These are phyloP conservation scores for Philopotamus ludificatus DNA, from an alignment of 1,140 invertebrate genomes.

Conservation along the genomic window DNA sequence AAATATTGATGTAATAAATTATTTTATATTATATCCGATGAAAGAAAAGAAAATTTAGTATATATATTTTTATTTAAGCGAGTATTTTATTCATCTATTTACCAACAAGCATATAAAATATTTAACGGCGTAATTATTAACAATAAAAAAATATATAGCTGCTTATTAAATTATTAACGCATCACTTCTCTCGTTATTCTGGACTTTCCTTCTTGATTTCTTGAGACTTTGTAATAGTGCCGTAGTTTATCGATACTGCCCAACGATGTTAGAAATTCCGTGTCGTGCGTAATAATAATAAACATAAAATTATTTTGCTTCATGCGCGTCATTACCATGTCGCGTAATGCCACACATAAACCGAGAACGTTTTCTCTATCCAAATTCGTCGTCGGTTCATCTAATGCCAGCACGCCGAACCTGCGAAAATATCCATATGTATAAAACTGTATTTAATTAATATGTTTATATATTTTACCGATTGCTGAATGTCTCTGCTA, in stretches of 20 bases:
- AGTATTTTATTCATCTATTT: too few relatives aligned
- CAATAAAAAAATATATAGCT: too few relatives aligned
- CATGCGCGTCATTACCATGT: slow-evolving; percentile 64
- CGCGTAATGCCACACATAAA: slow-evolving; percentile 79
- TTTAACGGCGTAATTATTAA: too few relatives aligned
- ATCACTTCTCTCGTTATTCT: slow-evolving; percentile 48
- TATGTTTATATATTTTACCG: slow-evolving; percentile 50
- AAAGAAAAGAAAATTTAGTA: too few relatives aligned
- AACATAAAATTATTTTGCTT: slow-evolving; percentile 87
- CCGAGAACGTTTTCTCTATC: slow-evolving; percentile 89
- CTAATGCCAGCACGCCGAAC: slow-evolving; percentile 93
- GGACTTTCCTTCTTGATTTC: slow-evolving; percentile 63
- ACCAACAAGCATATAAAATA: too few relatives aligned
- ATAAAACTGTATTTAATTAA: background rate
- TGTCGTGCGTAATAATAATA: slow-evolving; percentile 96
- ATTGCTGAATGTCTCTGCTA: slow-evolving; percentile 91
- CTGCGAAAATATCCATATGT: slow-evolving; percentile 53
- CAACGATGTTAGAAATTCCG: slow-evolving; percentile 82
- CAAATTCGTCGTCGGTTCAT: slow-evolving; percentile 98
- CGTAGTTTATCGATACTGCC: slow-evolving; percentile 68
- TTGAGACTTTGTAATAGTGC: slow-evolving; percentile 68
- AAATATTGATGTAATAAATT: too few relatives aligned
- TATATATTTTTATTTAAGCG: too few relatives aligned
- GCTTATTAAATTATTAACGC: slow-evolving; percentile 4
- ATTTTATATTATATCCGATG: too few relatives aligned